A percentile compares a stretch with the other conserved stretches of the same genome.
phyloP scores from a whole-genome alignment of 2,797 vertebrate genomes.

The Pitangus sulphuratus region DNA sequence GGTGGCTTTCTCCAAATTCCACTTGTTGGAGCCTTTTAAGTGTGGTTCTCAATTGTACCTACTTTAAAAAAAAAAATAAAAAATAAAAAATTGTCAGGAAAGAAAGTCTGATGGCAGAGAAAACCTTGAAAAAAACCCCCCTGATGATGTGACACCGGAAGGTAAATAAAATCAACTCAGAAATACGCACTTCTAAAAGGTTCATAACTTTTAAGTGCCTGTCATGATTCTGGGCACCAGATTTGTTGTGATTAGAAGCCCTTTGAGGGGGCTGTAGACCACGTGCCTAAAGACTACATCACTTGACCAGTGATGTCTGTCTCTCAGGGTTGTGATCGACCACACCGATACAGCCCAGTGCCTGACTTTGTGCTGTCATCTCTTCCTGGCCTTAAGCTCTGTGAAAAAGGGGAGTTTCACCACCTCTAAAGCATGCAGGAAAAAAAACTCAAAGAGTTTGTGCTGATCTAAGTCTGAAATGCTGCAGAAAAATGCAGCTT shows the following conservation, averaged over 20 bases:
- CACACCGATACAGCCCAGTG: fast-evolving
- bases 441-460: background rate
- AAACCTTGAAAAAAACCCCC: background rate
- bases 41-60: background rate
- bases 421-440: background rate
- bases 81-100: background rate
- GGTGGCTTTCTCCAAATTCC: background rate
- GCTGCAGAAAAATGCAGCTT: background rate
- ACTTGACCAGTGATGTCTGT: background rate
- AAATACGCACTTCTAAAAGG: background rate
- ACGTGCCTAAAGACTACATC: background rate
- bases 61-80: background rate
- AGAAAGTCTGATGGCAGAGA: background rate
- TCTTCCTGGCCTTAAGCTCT: background rate
- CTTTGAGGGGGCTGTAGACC: background rate
- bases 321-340: background rate
- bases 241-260: background rate
- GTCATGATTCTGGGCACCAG: background rate
- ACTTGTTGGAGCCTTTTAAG: background rate
- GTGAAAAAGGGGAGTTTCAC: background rate
- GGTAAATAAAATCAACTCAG: background rate
- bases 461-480: background rate
- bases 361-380: background rate
- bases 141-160: background rate
- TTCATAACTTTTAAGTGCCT: background rate